Conservation (phyloP, 2,797 vertebrate genomes). For the Mycteria americana region DNA sequence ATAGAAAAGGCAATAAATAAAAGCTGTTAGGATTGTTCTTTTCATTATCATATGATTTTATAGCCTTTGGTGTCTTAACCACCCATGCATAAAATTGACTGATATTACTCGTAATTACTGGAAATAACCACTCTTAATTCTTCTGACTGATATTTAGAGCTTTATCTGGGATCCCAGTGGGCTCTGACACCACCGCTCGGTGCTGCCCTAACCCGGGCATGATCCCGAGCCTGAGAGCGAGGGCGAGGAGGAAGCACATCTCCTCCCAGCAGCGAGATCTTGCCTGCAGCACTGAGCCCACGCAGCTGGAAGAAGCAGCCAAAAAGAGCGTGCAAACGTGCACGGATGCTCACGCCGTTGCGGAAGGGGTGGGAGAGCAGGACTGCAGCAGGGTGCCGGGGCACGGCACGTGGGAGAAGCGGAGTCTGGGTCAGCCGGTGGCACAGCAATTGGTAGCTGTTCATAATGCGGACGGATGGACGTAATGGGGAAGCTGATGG, state of each 20-base stretch:
- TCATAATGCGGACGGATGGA: not conserved
- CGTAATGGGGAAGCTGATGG: not conserved
- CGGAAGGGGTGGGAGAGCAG: not conserved
- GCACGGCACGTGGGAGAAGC: not conserved
- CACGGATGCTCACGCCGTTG: too few relatives aligned
- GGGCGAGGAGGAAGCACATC: not conserved
- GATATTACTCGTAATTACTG: slow-evolving; percentile 57
- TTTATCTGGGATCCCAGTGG: not conserved
- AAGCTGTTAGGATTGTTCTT: slow-evolving; percentile 52
- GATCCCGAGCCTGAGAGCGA: not conserved
- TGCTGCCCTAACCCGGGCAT: not conserved
- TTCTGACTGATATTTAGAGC: not conserved
- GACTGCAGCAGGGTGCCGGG: not conserved
- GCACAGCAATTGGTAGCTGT: fast-evolving
- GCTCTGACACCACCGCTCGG: not conserved
- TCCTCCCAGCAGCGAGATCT: not conserved
- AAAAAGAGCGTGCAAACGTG: not conserved
- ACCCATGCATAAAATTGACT: slow-evolving; percentile 55
- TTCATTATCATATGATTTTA: slow-evolving; percentile 66
- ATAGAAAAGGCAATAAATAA: slow-evolving; percentile 69
- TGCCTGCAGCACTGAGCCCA: not conserved
- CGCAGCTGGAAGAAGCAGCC: not conserved
- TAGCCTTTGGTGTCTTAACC: slow-evolving; percentile 52
- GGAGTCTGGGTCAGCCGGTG: too few relatives aligned
- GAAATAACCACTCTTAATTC: slow-evolving; percentile 58